These are phyloP conservation scores for Halcyon smyrnensis DNA, from an alignment of 2,797 vertebrate species.

Conservation along the genomic window DNA sequence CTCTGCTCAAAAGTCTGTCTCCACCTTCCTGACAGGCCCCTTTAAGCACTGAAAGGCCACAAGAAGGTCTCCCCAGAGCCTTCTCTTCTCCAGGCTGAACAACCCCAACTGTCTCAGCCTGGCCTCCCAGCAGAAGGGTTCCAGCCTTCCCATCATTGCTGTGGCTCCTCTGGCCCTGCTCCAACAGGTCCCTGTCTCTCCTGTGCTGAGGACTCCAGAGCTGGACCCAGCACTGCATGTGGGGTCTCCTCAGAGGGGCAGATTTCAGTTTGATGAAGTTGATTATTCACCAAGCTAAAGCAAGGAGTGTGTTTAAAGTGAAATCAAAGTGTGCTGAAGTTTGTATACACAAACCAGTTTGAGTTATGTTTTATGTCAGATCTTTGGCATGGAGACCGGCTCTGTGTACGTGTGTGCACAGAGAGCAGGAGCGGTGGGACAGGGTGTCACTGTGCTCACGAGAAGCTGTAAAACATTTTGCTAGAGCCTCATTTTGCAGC, in stretches of 20 bases:
- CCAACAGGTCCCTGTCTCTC: neutral
- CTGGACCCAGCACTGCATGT: neutral
- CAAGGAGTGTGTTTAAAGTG: neutral
- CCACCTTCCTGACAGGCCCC: neutral
- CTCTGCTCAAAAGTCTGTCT: neutral
- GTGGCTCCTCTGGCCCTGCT: neutral
- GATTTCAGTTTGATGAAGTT: neutral
- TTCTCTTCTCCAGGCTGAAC: neutral
- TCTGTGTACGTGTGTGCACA: neutral
- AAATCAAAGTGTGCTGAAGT: neutral
- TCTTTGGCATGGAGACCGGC: neutral
- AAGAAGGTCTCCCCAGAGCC: neutral
- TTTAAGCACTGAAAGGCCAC: neutral
- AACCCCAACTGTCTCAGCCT: neutral
- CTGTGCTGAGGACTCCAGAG: neutral
- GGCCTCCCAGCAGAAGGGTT: neutral
- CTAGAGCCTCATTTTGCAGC: neutral
- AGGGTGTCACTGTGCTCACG: neutral
- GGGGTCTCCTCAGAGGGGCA: neutral
- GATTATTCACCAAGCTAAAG: neutral
- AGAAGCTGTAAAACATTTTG: neutral
- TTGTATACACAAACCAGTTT: accelerated
- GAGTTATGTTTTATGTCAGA: neutral
- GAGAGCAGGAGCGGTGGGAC: neutral
- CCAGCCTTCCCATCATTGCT: neutral